Conservation (phyloP, 2,797 vertebrate genomes). For the Salarias fasciatus region DNA sequence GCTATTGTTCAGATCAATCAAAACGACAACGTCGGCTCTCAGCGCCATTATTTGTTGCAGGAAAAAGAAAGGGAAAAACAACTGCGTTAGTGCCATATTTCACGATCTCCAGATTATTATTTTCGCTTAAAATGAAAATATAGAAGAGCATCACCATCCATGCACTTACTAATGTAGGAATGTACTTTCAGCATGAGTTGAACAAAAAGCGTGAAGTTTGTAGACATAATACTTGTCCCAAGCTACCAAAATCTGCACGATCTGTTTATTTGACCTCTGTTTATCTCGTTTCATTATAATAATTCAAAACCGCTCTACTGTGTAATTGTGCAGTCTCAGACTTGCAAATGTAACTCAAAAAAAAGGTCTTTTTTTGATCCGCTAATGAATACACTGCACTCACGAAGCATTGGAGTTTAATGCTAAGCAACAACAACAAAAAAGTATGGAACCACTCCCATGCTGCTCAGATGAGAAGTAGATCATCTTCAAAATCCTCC, state of each 20-base stretch:
- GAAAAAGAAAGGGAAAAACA: not conserved
- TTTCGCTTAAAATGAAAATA: too few relatives aligned
- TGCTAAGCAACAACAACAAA: conserved; percentile 17
- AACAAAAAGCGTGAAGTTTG: not conserved
- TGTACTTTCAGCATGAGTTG: too few relatives aligned
- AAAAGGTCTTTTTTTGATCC: conserved; percentile 41
- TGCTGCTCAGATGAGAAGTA: conserved; percentile 8
- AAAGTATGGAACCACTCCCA: conserved; percentile 4
- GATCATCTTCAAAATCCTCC: conserved; percentile 22
- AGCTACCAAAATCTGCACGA: conserved; percentile 22
- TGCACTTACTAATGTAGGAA: too few relatives aligned
- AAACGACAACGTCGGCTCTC: conserved; percentile 20
- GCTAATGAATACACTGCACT: conserved; percentile 12
- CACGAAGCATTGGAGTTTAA: conserved; percentile 16
- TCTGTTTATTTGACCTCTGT: conserved; percentile 60
- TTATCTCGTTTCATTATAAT: conserved; percentile 47
- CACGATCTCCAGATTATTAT: too few relatives aligned
- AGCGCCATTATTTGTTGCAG: conserved; percentile 15
- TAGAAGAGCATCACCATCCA: too few relatives aligned
- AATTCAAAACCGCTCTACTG: conserved; percentile 49
- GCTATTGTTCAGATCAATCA: conserved; percentile 67
- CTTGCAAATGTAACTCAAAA: conserved; percentile 47
- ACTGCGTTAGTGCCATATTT: not conserved
- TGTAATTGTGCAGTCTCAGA: conserved; percentile 56
- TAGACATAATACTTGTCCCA: not conserved